phyloP scores from a whole-genome alignment of 2,888 invertebrate genomes.

The Apomyelois bistriatella region DNA sequence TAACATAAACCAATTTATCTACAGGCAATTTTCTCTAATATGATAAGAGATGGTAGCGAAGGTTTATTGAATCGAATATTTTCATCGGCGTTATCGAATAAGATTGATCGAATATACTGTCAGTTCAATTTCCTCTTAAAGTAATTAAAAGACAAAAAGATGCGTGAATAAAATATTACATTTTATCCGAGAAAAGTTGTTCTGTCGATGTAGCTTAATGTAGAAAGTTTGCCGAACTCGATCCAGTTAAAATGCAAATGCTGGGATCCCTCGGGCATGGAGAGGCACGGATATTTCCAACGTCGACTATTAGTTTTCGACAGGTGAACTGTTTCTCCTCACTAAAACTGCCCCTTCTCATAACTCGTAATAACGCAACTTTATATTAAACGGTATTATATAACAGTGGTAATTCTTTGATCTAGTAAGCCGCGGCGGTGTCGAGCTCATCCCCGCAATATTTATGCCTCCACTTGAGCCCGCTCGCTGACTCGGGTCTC shows the following conservation, averaged over 20 bases:
- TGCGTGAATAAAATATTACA: slow-evolving; percentile 40
- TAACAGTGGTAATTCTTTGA: slow-evolving; percentile 15
- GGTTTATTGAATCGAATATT: not conserved
- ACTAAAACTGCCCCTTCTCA: not conserved
- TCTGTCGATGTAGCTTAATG: slow-evolving; percentile 47
- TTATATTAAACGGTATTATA: not conserved
- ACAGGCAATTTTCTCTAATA: not conserved
- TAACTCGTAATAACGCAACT: not conserved
- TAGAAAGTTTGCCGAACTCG: slow-evolving; percentile 54
- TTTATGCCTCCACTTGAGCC: slow-evolving; percentile 48
- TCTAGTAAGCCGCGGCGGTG: slow-evolving; percentile 42
- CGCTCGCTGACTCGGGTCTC: slow-evolving; percentile 40
- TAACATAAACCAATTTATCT: not conserved
- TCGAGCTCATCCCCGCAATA: slow-evolving; percentile 47
- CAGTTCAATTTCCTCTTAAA: slow-evolving; percentile 7
- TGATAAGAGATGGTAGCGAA: not conserved
- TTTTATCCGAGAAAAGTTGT: slow-evolving; percentile 38
- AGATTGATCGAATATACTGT: slow-evolving; percentile 4
- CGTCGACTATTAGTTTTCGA: slow-evolving; percentile 12
- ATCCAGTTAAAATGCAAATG: slow-evolving; percentile 60
- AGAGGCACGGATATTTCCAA: slow-evolving; percentile 22
- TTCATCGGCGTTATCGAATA: slow-evolving; percentile 1
- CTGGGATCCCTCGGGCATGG: slow-evolving; percentile 31
- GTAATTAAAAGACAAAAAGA: slow-evolving; percentile 27
- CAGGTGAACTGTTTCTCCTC: slow-evolving; percentile 7